Conservation (phyloP, 2,113 vertebrate genomes). For the Mustelus asterias region DNA sequence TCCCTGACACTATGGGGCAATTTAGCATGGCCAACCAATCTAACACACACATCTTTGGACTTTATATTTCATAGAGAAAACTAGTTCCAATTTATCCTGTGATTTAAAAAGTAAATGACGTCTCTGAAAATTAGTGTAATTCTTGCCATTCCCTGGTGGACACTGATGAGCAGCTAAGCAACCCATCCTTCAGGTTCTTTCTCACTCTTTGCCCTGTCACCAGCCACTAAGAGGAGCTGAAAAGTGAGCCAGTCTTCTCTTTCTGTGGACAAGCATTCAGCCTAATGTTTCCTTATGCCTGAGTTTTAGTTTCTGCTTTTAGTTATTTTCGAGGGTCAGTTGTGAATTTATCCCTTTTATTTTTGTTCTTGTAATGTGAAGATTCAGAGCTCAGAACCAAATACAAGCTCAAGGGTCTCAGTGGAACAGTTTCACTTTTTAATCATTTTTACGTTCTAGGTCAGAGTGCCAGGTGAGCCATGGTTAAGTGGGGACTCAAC, state of each 20-base stretch:
- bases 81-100: not conserved
- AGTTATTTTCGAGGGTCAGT: not conserved
- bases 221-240: not conserved
- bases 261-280: not conserved
- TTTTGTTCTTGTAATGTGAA: not conserved
- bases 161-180: not conserved
- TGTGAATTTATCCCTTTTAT: not conserved
- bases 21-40: too few relatives aligned
- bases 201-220: not conserved
- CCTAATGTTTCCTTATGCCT: not conserved
- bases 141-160: not conserved
- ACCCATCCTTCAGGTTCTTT: not conserved
- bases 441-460: not conserved
- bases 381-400: not conserved
- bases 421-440: not conserved
- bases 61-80: not conserved
- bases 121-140: not conserved
- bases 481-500: not conserved
- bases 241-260: not conserved
- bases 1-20: too few relatives aligned
- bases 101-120: not conserved
- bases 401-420: not conserved
- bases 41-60: too few relatives aligned
- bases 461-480: not conserved
- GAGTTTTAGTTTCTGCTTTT: not conserved